Percentiles rank a stretch among this genome's conserved stretches.
phyloP scores from a whole-genome alignment of 2,888 invertebrate genomes.

The Tubulanus polymorphus region DNA sequence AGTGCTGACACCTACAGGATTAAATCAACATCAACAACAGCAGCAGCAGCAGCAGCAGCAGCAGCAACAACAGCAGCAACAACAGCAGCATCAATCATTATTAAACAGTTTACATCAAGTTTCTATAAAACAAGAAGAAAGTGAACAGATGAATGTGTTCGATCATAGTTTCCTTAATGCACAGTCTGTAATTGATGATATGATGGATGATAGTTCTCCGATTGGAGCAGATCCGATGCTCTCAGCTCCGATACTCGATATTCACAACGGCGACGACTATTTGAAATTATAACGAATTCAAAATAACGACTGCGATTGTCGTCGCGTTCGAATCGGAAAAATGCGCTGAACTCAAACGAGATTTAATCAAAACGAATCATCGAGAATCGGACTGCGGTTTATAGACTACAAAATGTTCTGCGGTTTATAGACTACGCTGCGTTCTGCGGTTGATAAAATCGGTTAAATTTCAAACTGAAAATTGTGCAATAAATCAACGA shows the following conservation, averaged over 20 bases:
- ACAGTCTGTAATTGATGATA: constrained; percentile 6
- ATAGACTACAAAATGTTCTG: too few species aligned
- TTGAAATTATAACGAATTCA: not conserved
- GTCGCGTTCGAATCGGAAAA: not conserved
- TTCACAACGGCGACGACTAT: not conserved
- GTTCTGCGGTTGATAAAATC: too few species aligned
- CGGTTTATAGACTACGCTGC: too few species aligned
- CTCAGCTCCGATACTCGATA: constrained; percentile 20
- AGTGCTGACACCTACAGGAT: not conserved
- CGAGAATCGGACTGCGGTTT: too few species aligned
- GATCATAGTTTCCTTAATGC: too few species aligned
- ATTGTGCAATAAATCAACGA: too few species aligned
- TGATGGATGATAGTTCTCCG: constrained; percentile 35
- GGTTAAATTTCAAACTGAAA: too few species aligned
- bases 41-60: constrained; percentile 20
- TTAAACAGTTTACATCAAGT: not conserved
- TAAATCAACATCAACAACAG: not conserved
- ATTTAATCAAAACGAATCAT: too few species aligned
- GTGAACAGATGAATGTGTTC: not conserved
- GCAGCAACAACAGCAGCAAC: constrained; percentile 11
- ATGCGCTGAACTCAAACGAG: too few species aligned
- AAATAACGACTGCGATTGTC: too few species aligned
- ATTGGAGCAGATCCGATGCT: constrained; percentile 44
- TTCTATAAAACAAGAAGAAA: not conserved
- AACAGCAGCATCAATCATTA: constrained; percentile 5